A percentile compares a stretch with the other conserved stretches of the same genome.
Conservation (phyloP, 2,797 vertebrate genomes). For the Gambusia yucatana region DNA sequence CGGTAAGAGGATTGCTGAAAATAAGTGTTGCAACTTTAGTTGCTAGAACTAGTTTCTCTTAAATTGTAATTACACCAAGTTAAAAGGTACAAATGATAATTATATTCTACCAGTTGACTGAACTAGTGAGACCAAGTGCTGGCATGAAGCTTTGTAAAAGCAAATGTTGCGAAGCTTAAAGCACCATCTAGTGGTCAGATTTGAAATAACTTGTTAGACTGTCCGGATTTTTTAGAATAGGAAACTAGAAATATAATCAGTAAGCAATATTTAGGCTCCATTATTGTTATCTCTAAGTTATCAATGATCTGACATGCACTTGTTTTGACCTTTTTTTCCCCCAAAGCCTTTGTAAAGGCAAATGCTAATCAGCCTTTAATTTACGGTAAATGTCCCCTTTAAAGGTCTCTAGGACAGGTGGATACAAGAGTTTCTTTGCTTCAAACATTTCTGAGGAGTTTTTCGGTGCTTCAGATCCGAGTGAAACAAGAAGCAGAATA, state of each 20-base stretch:
- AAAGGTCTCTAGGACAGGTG: not conserved
- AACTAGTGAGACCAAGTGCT: slow-evolving; percentile 16
- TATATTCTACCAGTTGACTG: slow-evolving; percentile 10
- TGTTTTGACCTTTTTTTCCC: slow-evolving; percentile 10
- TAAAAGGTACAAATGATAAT: slow-evolving; percentile 16
- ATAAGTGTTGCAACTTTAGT: slow-evolving; percentile 21
- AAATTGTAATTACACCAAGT: slow-evolving; percentile 10
- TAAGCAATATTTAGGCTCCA: slow-evolving; percentile 6
- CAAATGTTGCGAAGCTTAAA: slow-evolving; percentile 8
- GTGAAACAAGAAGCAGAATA: slow-evolving; percentile 3
- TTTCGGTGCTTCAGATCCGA: not conserved
- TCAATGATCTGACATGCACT: slow-evolving; percentile 17
- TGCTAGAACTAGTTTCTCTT: slow-evolving; percentile 21
- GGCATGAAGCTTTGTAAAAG: slow-evolving; percentile 12
- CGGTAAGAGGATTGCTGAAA: slow-evolving; percentile 16
- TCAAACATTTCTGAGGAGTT: not conserved
- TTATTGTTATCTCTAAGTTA: slow-evolving; percentile 11
- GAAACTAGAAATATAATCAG: not conserved
- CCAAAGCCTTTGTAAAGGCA: not conserved
- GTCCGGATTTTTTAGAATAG: slow-evolving; percentile 1
- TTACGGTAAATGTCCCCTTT: not conserved
- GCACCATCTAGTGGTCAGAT: slow-evolving; percentile 45
- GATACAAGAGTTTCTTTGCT: not conserved
- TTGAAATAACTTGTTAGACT: slow-evolving; percentile 34
- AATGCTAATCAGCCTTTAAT: not conserved